A percentile compares a stretch with the other conserved stretches of the same genome.
phyloP scores from a whole-genome alignment of 2,113 vertebrate genomes.

The Barbus barbus region DNA sequence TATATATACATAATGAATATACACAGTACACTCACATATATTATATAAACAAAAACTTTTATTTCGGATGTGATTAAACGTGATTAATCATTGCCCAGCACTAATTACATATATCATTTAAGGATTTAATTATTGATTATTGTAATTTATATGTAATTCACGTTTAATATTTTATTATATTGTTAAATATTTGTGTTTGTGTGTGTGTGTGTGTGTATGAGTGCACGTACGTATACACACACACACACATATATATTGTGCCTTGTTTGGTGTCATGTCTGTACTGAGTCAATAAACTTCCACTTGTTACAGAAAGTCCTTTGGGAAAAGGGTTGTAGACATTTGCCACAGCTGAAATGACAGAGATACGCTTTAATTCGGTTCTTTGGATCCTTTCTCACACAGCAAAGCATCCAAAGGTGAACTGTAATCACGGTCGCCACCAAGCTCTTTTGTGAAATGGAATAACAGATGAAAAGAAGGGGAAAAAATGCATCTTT shows the following conservation, averaged over 20 bases:
- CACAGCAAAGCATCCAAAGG: constrained; percentile 66
- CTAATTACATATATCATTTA: too few relatives aligned
- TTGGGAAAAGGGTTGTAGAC: constrained; percentile 10
- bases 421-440: constrained; percentile 73
- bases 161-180: too few relatives aligned
- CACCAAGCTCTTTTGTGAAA: constrained; percentile 66
- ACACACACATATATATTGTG: too few relatives aligned
- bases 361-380: constrained; percentile 32
- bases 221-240: too few relatives aligned
- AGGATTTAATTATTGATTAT: too few relatives aligned
- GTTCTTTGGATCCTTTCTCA: constrained; percentile 59
- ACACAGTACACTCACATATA: too few relatives aligned
- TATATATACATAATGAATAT: too few relatives aligned
- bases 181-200: too few relatives aligned
- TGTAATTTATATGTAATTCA: too few relatives aligned
- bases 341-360: constrained; percentile 24
- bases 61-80: too few relatives aligned
- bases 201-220: not conserved
- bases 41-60: too few relatives aligned
- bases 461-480: constrained; percentile 81
- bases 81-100: too few relatives aligned
- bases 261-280: constrained; percentile 3
- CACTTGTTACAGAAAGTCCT: constrained; percentile 24
- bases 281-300: constrained; percentile 21
- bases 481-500: constrained; percentile 72